phyloP scores from a whole-genome alignment of 2,113 vertebrate species.

The Paraplagusia blochii region DNA sequence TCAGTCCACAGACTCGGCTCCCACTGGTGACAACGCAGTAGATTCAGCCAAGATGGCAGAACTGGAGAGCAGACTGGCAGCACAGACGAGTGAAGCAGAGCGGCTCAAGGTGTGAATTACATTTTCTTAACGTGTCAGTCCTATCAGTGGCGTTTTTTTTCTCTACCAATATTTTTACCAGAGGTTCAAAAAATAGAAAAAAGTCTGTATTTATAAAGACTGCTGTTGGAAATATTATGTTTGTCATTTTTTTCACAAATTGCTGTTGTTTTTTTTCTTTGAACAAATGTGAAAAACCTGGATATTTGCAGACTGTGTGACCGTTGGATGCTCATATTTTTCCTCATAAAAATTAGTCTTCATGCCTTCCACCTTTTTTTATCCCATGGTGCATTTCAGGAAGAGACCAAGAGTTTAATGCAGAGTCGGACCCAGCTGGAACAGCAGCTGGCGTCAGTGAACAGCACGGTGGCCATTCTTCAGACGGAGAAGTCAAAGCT shows the following conservation, averaged over 20 bases:
- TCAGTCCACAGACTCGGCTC: conserved; percentile 63
- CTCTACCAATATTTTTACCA: too few species aligned
- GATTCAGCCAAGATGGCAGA: conserved; percentile 61
- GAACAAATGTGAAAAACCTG: too few species aligned
- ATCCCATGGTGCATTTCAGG: conserved; percentile 76
- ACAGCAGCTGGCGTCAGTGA: conserved; percentile 84
- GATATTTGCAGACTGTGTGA: too few species aligned
- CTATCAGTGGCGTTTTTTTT: too few species aligned
- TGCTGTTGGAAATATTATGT: too few species aligned
- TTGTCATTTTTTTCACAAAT: too few species aligned
- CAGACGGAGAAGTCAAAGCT: conserved; percentile 87
- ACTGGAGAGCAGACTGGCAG: conserved; percentile 75
- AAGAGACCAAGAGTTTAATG: conserved; percentile 73
- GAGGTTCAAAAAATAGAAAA: too few species aligned
- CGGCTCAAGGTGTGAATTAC: conserved; percentile 79
- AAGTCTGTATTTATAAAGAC: too few species aligned
- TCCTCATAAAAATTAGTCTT: too few species aligned
- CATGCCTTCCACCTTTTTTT: too few species aligned
- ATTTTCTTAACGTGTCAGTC: neutral
- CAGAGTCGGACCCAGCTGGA: conserved; percentile 79
- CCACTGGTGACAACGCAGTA: conserved; percentile 38
- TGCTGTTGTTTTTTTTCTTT: too few species aligned
- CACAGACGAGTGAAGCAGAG: conserved; percentile 77
- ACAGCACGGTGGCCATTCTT: conserved; percentile 87
- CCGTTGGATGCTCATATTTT: too few species aligned